A percentile compares a stretch with the other conserved stretches of the same genome.
These are phyloP conservation scores for Chloroceryle inda DNA, from an alignment of 2,797 vertebrate genomes.

Conservation along the genomic window DNA sequence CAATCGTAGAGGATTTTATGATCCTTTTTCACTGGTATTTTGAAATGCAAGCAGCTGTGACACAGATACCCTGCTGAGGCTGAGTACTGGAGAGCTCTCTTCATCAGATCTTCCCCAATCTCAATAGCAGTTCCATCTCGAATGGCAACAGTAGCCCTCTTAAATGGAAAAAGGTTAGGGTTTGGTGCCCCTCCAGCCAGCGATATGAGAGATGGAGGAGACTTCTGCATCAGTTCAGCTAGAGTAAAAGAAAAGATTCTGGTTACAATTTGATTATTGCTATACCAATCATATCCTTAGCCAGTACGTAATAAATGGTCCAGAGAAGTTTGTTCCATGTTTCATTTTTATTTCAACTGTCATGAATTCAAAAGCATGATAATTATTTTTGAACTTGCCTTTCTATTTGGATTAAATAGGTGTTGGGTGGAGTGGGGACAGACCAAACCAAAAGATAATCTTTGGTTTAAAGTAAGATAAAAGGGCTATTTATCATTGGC, in stretches of 20 bases:
- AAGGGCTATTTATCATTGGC: background rate
- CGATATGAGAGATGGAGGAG: constrained; percentile 90
- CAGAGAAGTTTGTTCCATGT: background rate
- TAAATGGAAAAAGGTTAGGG: constrained; percentile 92
- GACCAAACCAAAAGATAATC: background rate
- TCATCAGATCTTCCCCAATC: constrained; percentile 86
- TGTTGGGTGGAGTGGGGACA: background rate
- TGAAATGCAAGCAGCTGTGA: background rate
- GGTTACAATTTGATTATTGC: background rate
- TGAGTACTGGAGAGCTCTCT: constrained; percentile 93
- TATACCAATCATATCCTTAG: background rate
- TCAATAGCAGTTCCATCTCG: constrained; percentile 81
- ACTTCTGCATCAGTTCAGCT: constrained; percentile 88
- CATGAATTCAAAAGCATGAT: background rate
- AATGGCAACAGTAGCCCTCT: constrained; percentile 81
- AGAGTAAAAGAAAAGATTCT: constrained; percentile 2
- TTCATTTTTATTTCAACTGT: background rate
- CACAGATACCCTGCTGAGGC: constrained; percentile 85
- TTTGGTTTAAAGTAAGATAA: background rate
- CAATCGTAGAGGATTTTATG: background rate
- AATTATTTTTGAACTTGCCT: background rate
- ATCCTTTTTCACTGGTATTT: background rate
- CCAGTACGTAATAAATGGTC: background rate
- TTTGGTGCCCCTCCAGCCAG: constrained; percentile 92
- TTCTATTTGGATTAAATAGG: background rate